Percentiles rank a stretch among this genome's conserved stretches.
These are phyloP conservation scores for Cyclophora albipunctata DNA, from an alignment of 2,888 invertebrate genomes.

Conservation along the genomic window DNA sequence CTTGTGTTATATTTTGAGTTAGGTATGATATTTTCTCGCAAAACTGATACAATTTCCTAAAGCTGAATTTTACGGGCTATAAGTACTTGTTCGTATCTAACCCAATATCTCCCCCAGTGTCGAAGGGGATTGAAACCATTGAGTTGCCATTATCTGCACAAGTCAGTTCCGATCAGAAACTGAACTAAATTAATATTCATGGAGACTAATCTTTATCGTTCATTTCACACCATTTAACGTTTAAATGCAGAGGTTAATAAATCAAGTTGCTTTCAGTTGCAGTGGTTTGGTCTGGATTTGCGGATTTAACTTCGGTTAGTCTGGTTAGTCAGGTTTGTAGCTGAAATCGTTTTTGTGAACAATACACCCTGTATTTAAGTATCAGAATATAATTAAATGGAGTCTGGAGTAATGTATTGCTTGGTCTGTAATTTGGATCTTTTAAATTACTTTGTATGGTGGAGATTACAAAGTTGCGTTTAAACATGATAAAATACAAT, in stretches of 20 bases:
- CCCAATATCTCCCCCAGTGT: slow-evolving; percentile 12
- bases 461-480: too few species aligned
- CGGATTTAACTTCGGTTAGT: slow-evolving; percentile 6
- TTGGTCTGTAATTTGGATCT: too few species aligned
- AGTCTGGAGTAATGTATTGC: too few species aligned
- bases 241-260: slow-evolving; percentile 41
- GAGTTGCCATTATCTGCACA: slow-evolving; percentile 31
- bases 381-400: not conserved
- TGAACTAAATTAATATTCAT: slow-evolving; percentile 41
- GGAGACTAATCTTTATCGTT: slow-evolving; percentile 43
- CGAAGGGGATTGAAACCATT: slow-evolving; percentile 20
- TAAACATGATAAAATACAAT: too few species aligned
- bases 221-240: slow-evolving; percentile 49
- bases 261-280: slow-evolving; percentile 34
- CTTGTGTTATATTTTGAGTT: too few species aligned
- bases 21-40: too few species aligned
- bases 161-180: slow-evolving; percentile 31
- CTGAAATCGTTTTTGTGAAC: too few species aligned
- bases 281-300: slow-evolving; percentile 16
- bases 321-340: not conserved
- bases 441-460: too few species aligned
- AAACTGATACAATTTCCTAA: not conserved
- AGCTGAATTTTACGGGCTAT: too few species aligned
- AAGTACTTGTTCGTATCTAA: not conserved
- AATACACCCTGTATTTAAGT: not conserved